Evolutionary conservation across 37 sponge, comb jelly and placozoan species (phyloP).

Genomic region (Lycopodina hypogea): DNA sequence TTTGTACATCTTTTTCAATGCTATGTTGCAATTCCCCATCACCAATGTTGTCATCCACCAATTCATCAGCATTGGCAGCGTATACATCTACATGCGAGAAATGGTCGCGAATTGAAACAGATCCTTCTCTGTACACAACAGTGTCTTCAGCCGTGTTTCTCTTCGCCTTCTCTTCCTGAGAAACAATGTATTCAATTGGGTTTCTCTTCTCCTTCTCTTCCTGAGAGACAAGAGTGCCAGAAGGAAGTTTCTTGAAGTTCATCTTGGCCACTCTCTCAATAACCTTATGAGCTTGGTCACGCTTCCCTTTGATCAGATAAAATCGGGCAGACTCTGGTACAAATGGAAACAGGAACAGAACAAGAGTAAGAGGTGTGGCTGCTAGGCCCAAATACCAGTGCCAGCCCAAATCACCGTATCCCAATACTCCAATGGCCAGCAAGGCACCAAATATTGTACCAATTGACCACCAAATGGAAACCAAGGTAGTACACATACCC

Average conservation of each 20-base stretch:
- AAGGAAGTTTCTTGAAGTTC: constrained; percentile 45
- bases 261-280: constrained; percentile 46
- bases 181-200: no score
- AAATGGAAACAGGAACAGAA: constrained; percentile 47
- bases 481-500: constrained; percentile 22
- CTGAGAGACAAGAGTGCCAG: constrained; percentile 40
- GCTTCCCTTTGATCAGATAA: constrained; percentile 48
- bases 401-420: constrained; percentile 29
- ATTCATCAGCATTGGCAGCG: neutral
- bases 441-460: constrained; percentile 58
- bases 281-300: constrained; percentile 57
- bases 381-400: constrained; percentile 52
- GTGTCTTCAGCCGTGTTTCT: neutral
- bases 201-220: no score
- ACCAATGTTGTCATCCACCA: no score
- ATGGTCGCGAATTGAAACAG: neutral
- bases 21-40: neutral
- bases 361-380: constrained; percentile 44
- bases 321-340: constrained; percentile 75
- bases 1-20: neutral
- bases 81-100: no score
- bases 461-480: constrained; percentile 41
- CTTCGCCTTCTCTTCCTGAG: constrained; percentile 57
- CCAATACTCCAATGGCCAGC: constrained; percentile 52
- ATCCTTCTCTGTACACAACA: no score